A percentile compares a stretch with the other conserved stretches of the same genome.
phyloP scores from a whole-genome alignment of 2,888 invertebrate genomes.

The Caradrina kadenii region DNA sequence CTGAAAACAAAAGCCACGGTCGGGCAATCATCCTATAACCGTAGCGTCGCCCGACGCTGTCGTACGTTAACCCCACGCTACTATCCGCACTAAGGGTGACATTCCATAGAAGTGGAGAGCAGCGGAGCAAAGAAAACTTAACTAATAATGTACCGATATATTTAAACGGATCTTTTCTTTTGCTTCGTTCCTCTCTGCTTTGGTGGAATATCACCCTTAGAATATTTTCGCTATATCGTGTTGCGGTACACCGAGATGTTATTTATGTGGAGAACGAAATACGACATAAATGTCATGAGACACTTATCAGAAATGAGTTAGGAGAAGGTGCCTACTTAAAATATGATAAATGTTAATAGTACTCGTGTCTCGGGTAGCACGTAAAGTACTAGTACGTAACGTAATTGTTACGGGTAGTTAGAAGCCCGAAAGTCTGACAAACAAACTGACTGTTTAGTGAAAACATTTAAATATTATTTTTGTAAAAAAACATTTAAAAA shows the following conservation, averaged over 20 bases:
- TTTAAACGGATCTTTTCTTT: not conserved
- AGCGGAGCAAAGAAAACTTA: not conserved
- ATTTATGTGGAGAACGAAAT: constrained; percentile 42
- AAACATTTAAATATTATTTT: too few relatives aligned
- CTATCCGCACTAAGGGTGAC: not conserved
- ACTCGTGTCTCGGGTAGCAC: not conserved
- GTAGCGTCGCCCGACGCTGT: not conserved
- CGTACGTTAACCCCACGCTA: constrained; percentile 13
- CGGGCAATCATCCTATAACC: not conserved
- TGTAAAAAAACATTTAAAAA: too few relatives aligned
- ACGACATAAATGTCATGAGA: constrained; percentile 40
- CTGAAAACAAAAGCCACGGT: constrained; percentile 30
- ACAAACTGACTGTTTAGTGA: too few relatives aligned
- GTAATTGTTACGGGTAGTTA: too few relatives aligned
- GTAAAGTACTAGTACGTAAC: too few relatives aligned
- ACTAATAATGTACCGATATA: too few relatives aligned
- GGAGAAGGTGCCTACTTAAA: constrained; percentile 1
- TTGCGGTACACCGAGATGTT: constrained; percentile 33
- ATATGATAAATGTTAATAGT: not conserved
- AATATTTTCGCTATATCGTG: constrained; percentile 6
- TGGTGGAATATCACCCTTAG: not conserved
- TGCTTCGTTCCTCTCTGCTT: not conserved
- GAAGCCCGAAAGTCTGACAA: too few relatives aligned
- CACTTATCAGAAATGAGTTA: constrained; percentile 28
- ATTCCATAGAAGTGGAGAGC: not conserved